Base-by-base conservation (phyloP, 2,797 vertebrate genomes). In the Mormyrops boulengeri region DNA sequence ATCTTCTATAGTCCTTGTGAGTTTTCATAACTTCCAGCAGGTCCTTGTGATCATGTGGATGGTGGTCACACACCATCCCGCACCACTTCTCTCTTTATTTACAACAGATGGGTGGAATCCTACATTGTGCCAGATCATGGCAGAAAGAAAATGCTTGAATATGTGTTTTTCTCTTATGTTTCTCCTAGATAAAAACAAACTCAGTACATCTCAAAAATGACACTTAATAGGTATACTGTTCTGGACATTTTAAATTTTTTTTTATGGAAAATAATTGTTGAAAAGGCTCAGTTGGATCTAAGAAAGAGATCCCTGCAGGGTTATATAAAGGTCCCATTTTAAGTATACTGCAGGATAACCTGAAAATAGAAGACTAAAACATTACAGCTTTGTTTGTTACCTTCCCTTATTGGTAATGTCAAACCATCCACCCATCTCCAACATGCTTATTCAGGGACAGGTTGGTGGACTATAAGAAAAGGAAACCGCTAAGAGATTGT, bases 131-230 rank as follows among this genome's bases (percentile, higher is more conserved):
- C 73, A 80, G 73, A 41, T 80, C 73, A 80, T 44, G 38, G 38
- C 17, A 44, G 38, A 17, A 80, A 19, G 73, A 80, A 80, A n/a
- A n/a, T 44, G 14, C 5, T 2, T 80, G 38, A 80, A 80, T 73
- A 73, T 73, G 66, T 73, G 66, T 73, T 73, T 73, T 38, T 14
- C 34, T 44, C 17, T 44, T 44, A 44, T 44, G 19, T 80, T 41
- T 80, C 38, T 80, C 17, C 73, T 44, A 44, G 73, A 80, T 80
- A 73, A 38, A 73, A 80, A 80, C 73, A 80, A 80, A 80, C 73
- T 80, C 66, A 34, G 11, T 14, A 38, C 66, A 73, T 34, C 30
- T 73, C 38, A 80, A 8, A 41, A 38, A 38, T 41, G 34, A 41
- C 12, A 80, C 34, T 69, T 34, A 41, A 41, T 77, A 44, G 38